phyloP scores from a whole-genome alignment of 2,113 vertebrate genomes.

The Chaetops frenatus region DNA sequence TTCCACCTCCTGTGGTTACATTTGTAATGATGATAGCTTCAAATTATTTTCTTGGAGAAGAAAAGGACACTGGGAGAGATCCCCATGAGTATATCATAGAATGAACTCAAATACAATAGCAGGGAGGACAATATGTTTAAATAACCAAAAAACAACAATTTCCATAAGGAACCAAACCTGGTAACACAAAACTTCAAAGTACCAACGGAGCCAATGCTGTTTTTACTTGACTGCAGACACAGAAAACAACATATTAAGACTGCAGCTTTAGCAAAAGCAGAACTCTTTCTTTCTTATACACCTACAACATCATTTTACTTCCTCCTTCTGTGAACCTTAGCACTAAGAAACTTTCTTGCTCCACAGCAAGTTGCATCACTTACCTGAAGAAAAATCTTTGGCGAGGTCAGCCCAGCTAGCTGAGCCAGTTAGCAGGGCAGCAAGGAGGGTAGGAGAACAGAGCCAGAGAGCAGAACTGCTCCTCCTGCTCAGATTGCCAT shows the following conservation, averaged over 20 bases:
- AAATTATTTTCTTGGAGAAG: neutral
- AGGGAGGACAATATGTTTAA: neutral
- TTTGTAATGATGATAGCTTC: neutral
- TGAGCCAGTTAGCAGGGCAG: neutral
- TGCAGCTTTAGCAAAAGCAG: neutral
- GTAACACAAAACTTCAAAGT: neutral
- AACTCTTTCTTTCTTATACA: neutral
- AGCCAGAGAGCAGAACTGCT: neutral
- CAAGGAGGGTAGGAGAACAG: fast-evolving
- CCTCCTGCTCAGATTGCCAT: neutral
- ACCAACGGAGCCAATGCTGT: fast-evolving
- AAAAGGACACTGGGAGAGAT: neutral
- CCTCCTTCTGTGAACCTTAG: neutral
- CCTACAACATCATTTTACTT: neutral
- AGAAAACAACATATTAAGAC: neutral
- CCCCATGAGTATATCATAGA: neutral
- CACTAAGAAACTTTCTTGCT: neutral
- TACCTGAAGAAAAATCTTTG: neutral
- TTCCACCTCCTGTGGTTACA: neutral
- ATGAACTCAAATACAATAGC: neutral
- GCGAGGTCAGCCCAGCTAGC: neutral
- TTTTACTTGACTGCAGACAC: neutral
- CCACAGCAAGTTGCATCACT: neutral
- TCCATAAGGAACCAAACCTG: neutral
- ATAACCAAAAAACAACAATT: neutral